phyloP scores from a whole-genome alignment of 1,140 invertebrate genomes.

The Drosophila arizonae region DNA sequence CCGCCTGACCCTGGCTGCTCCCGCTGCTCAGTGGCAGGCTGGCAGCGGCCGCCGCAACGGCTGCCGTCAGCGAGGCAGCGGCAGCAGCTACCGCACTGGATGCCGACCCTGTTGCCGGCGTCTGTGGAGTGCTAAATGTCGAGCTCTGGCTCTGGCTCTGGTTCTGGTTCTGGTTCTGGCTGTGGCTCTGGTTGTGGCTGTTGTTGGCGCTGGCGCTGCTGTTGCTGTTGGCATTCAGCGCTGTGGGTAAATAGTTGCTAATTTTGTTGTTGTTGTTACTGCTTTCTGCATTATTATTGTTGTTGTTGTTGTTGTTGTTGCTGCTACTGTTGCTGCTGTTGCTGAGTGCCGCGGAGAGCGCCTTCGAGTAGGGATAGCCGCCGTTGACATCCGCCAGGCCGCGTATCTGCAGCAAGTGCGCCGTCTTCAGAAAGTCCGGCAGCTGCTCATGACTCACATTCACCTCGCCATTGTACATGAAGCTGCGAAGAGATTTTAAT shows the following conservation, averaged over 20 bases:
- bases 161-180: slow-evolving; percentile 27
- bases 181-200: slow-evolving; percentile 37
- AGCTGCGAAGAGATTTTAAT: slow-evolving; percentile 83
- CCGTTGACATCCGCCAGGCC: slow-evolving; percentile 93
- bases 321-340: slow-evolving; percentile 73
- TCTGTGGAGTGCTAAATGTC: slow-evolving; percentile 61
- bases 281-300: slow-evolving; percentile 50
- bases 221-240: slow-evolving; percentile 19
- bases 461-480: slow-evolving; percentile 98
- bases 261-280: slow-evolving; percentile 4
- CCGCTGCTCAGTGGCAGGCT: slow-evolving; percentile 30
- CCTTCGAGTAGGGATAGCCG: slow-evolving; percentile 72
- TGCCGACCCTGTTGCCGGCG: slow-evolving; percentile 47
- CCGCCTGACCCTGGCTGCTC: slow-evolving; percentile 1
- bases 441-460: slow-evolving; percentile 95
- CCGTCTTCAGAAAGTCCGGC: slow-evolving; percentile 93
- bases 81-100: slow-evolving; percentile 64
- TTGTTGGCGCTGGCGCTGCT: slow-evolving; percentile 32
- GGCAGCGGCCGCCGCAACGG: slow-evolving; percentile 67
- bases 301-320: slow-evolving; percentile 65
- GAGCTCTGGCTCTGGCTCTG: slow-evolving; percentile 59
- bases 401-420: slow-evolving; percentile 94
- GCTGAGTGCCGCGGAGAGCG: slow-evolving; percentile 61
- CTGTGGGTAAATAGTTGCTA: not conserved
- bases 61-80: slow-evolving; percentile 61